A percentile compares a stretch with the other conserved stretches of the same genome.
Evolutionary conservation across 2,113 vertebrate genomes (phyloP).

Genomic region (Corythaixoides concolor): DNA sequence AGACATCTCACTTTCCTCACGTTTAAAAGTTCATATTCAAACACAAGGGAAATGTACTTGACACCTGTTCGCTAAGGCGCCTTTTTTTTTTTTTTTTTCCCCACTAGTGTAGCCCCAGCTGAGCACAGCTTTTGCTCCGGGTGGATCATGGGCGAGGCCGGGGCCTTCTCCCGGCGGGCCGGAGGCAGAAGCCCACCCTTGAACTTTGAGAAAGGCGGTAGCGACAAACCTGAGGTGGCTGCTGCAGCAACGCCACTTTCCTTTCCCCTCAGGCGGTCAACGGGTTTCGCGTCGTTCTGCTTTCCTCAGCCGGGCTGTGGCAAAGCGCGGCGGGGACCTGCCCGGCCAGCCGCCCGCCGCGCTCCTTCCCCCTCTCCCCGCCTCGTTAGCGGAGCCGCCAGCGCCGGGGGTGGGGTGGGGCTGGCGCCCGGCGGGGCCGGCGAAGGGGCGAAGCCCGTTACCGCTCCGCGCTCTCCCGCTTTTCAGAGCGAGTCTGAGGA

Average conservation of each 20-base stretch:
- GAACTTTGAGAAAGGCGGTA: too few species aligned
- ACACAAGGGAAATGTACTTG: too few species aligned
- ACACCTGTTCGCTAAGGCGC: neutral
- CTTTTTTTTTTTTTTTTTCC: too few species aligned
- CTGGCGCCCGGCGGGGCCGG: neutral
- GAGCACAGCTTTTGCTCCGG: too few species aligned
- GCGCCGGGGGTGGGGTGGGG: too few species aligned
- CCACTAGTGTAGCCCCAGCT: accelerated
- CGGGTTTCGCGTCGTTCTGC: accelerated
- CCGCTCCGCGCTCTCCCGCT: neutral
- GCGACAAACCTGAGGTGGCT: too few species aligned
- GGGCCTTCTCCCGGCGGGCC: neutral
- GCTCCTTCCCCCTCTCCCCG: too few species aligned
- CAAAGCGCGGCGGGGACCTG: accelerated
- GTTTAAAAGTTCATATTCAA: accelerated
- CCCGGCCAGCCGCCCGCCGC: accelerated
- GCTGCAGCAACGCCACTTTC: accelerated
- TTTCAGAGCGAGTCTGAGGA: neutral
- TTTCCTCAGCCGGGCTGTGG: too few species aligned
- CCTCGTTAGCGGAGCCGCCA: neutral
- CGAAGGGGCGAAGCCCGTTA: accelerated
- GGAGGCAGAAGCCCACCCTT: neutral
- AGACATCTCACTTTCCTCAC: accelerated
- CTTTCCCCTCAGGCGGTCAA: accelerated
- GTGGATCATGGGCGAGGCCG: too few species aligned